phyloP scores from a whole-genome alignment of 1,140 invertebrate species.

The Uloborus diversus region DNA sequence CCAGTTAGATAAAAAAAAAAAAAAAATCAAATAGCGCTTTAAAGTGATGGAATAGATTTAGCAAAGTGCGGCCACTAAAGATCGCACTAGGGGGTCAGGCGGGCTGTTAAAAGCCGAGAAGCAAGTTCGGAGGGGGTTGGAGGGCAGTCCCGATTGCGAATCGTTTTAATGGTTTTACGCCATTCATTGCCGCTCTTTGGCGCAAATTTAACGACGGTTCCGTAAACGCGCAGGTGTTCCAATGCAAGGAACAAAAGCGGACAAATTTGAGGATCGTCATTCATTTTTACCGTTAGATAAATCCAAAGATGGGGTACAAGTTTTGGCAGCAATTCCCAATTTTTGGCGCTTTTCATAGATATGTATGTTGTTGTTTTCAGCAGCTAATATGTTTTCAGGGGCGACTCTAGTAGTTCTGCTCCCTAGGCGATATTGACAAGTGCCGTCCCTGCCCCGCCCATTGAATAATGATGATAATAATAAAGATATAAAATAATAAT shows the following conservation, averaged over 20 bases:
- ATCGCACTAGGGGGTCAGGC: no score
- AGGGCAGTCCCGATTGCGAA: no score
- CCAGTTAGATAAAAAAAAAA: no score
- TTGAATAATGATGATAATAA: neutral
- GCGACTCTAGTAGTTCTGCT: no score
- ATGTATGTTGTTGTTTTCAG: no score
- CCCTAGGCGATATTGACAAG: no score
- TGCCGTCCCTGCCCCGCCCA: no score
- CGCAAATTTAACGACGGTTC: constrained; percentile 16
- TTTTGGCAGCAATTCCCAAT: neutral
- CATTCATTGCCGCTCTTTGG: neutral
- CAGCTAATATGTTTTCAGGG: no score
- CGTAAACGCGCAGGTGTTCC: constrained; percentile 38
- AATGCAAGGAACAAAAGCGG: constrained; percentile 28
- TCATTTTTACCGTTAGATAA: constrained; percentile 42
- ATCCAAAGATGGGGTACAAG: neutral
- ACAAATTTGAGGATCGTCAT: constrained; percentile 51
- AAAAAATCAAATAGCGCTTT: no score
- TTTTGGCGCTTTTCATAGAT: neutral
- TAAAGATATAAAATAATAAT: neutral
- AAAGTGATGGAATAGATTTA: no score
- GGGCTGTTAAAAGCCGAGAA: neutral
- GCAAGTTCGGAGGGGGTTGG: neutral
- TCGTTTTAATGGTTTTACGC: constrained; percentile 11
- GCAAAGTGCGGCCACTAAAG: no score